Percentiles rank a stretch among this genome's conserved stretches.
phyloP scores from a whole-genome alignment of 2,888 invertebrate genomes.

The Onthophagus sagittarius region DNA sequence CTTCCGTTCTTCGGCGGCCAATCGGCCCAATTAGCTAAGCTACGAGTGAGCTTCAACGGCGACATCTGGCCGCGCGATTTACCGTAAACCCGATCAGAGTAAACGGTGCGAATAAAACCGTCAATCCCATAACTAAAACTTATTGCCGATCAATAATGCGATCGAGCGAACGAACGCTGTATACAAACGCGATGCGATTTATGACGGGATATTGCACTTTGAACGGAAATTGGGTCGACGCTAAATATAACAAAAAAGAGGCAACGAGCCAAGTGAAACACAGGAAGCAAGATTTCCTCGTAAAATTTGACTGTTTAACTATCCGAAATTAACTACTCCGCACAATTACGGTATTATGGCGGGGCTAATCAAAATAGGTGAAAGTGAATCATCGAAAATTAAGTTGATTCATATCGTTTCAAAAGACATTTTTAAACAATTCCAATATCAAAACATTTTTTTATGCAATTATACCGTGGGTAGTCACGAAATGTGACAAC shows the following conservation, averaged over 20 bases:
- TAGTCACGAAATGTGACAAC: neutral
- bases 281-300: neutral
- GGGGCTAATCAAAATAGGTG: neutral
- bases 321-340: neutral
- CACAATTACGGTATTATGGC: neutral
- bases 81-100: neutral
- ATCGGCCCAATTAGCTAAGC: neutral
- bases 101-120: neutral
- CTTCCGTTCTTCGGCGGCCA: neutral
- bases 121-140: neutral
- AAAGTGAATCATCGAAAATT: no score
- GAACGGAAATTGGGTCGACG: neutral
- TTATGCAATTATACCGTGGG: neutral
- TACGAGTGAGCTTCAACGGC: neutral
- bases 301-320: neutral
- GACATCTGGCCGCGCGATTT: neutral
- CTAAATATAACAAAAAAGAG: neutral
- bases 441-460: neutral
- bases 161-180: no score
- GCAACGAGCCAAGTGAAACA: neutral
- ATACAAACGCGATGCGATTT: neutral
- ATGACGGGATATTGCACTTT: neutral
- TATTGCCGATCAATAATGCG: no score
- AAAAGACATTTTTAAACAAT: neutral
- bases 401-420: no score